These are phyloP conservation scores for Agrenia bidenticulata DNA, from an alignment of 2,888 invertebrate species.

Conservation along the genomic window DNA sequence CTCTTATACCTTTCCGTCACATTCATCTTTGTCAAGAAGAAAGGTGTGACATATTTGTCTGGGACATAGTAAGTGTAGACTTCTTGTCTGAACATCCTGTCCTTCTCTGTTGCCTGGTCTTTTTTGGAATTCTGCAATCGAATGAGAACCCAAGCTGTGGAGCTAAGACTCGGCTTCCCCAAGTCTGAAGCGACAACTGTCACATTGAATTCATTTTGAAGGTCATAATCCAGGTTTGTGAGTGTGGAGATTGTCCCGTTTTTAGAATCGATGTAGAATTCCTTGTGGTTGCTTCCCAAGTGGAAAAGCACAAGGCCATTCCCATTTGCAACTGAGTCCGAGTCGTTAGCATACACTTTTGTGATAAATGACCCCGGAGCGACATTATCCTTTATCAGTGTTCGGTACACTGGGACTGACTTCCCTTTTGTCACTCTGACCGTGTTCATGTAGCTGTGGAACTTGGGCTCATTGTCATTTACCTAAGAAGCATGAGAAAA, in stretches of 20 bases:
- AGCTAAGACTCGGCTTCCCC: slow-evolving; percentile 77
- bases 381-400: slow-evolving; percentile 72
- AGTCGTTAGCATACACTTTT: slow-evolving; percentile 78
- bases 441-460: slow-evolving; percentile 46
- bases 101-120: slow-evolving; percentile 60
- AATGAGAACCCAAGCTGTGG: slow-evolving; percentile 64
- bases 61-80: slow-evolving; percentile 80
- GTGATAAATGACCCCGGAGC: slow-evolving; percentile 70
- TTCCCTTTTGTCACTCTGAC: slow-evolving; percentile 40
- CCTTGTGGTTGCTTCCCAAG: slow-evolving; percentile 54
- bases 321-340: slow-evolving; percentile 81
- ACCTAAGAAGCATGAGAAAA: slow-evolving; percentile 24
- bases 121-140: slow-evolving; percentile 52
- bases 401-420: slow-evolving; percentile 71
- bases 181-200: slow-evolving; percentile 81
- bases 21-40: slow-evolving; percentile 73
- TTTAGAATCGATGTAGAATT: slow-evolving; percentile 80
- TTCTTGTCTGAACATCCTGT: slow-evolving; percentile 59
- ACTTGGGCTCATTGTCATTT: slow-evolving; percentile 68
- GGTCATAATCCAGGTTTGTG: slow-evolving; percentile 71
- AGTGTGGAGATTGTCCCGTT: slow-evolving; percentile 79
- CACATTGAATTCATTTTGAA: slow-evolving; percentile 67
- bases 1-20: slow-evolving; percentile 68
- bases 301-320: slow-evolving; percentile 59
- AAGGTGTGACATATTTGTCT: slow-evolving; percentile 76